Evolutionary conservation across 2,888 invertebrate species (phyloP), one percentile per base, ranked within the genome.

Genomic region (Malachius bipustulatus): DNA sequence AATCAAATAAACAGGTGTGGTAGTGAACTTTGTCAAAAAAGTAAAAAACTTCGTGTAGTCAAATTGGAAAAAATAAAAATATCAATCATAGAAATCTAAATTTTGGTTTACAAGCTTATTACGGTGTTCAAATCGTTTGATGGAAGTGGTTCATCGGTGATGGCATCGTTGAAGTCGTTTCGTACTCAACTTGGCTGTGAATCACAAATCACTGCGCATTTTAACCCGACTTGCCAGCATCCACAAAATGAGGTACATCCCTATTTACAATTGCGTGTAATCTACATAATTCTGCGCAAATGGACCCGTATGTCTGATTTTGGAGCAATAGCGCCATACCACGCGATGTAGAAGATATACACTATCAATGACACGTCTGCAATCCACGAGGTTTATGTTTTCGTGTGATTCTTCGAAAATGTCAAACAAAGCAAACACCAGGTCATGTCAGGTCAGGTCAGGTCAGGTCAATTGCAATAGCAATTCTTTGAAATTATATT

Each of bases 301-400:
- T 19, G 24, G 24, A 19, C 24, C 24, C 24, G 6, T 19, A 19
- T 19, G 24, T 19, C 24, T n/a, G 24, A 19, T 19, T n/a, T 19
- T 19, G 24, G 24, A n/a, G n/a, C n/a, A n/a, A n/a, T n/a, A n/a
- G n/a, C n/a, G 24, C 24, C 24, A 19, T 19, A 19, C 24, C 24
- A 19, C 6, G 24, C 24, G n/a, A 19, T 19, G n/a, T 19, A 19
- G 24, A 19, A 19, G 24, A 19, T 19, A 19, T 19, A 6, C 24
- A 19, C 24, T n/a, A n/a, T 19, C 24, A 19, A 19, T 19, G 24
- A 19, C 24, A 19, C n/a, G 24, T 19, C 6, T 19, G 24, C 24
- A 19, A 19, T 19, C 24, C 24, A 19, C n/a, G n/a, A 19, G 24
- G n/a, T 19, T 19, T 19, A 19, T 19, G n/a, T 19, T 19, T 19